A percentile compares a stretch with the other conserved stretches of the same genome.
Evolutionary conservation across 2,888 invertebrate genomes (phyloP).

Genomic region (Norana najaformis): DNA sequence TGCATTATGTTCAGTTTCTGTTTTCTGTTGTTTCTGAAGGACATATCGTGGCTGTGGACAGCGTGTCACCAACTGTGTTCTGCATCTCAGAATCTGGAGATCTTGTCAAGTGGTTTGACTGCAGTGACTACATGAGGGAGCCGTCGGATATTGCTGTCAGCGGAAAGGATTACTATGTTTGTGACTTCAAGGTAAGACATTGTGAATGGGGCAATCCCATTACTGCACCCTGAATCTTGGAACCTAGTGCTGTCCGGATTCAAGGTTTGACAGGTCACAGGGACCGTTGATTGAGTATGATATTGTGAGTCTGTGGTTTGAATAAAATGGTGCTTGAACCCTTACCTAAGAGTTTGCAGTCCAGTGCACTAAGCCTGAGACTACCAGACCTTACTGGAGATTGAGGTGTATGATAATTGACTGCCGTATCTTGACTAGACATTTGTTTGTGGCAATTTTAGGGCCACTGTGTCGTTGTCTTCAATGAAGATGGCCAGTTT

Average conservation of each 20-base stretch:
- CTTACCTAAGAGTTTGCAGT: not conserved
- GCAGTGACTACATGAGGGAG: constrained; percentile 95
- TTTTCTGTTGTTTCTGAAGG: constrained; percentile 48
- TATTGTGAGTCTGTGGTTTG: no score
- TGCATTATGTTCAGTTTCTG: not conserved
- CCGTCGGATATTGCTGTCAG: constrained; percentile 95
- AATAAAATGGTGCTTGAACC: no score
- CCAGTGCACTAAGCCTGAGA: not conserved
- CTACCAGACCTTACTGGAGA: not conserved
- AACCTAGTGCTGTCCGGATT: not conserved
- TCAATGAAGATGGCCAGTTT: constrained; percentile 86
- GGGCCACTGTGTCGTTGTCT: constrained; percentile 89
- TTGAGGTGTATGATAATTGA: not conserved
- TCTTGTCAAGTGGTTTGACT: constrained; percentile 93
- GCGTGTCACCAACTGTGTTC: constrained; percentile 94
- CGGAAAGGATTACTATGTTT: constrained; percentile 85
- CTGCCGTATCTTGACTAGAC: not conserved
- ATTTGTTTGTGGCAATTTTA: constrained; percentile 43
- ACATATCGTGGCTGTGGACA: constrained; percentile 93
- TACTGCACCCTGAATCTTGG: not conserved
- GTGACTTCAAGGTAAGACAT: constrained; percentile 81
- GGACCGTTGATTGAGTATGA: no score
- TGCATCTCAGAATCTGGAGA: constrained; percentile 89
- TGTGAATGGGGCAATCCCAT: not conserved
- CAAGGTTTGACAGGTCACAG: not conserved